Conservation (phyloP, 2,888 invertebrate species). For the Pristionchus entomophagus region DNA sequence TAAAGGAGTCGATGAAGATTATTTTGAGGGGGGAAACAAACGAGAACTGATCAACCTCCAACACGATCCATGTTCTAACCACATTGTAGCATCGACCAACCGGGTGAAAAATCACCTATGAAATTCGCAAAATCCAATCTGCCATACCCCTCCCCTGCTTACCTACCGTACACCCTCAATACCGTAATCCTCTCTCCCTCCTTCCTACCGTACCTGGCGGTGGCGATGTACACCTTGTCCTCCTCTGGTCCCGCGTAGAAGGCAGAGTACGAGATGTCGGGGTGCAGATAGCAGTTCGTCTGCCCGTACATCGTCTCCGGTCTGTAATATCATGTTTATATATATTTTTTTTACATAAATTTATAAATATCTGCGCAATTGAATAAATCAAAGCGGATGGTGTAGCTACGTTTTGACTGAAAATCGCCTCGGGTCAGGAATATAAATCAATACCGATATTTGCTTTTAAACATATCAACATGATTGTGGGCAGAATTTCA, state of each 20-base stretch:
- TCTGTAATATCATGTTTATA: background rate
- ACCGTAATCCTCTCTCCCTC: background rate
- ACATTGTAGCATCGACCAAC: background rate
- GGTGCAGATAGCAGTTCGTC: conserved; percentile 98
- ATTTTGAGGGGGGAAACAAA: background rate
- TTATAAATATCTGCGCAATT: too few relatives aligned
- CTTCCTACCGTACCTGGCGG: conserved; percentile 76
- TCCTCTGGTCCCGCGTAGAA: conserved; percentile 82
- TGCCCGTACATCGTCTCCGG: conserved; percentile 99
- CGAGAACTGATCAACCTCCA: background rate
- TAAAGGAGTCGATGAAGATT: too few relatives aligned
- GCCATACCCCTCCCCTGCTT: too few relatives aligned
- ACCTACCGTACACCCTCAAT: background rate
- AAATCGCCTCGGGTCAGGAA: background rate
- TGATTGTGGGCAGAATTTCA: too few relatives aligned
- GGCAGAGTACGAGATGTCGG: conserved; percentile 89
- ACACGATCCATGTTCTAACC: background rate
- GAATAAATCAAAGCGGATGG: too few relatives aligned
- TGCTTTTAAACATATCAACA: too few relatives aligned
- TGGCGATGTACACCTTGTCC: conserved; percentile 88
- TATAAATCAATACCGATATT: too few relatives aligned
- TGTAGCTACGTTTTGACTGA: too few relatives aligned
- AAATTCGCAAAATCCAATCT: too few relatives aligned
- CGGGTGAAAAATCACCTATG: too few relatives aligned
- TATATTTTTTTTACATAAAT: background rate